Evolutionary conservation across 2,113 vertebrate genomes (phyloP).

Genomic region (Triplophysa siluroides): DNA sequence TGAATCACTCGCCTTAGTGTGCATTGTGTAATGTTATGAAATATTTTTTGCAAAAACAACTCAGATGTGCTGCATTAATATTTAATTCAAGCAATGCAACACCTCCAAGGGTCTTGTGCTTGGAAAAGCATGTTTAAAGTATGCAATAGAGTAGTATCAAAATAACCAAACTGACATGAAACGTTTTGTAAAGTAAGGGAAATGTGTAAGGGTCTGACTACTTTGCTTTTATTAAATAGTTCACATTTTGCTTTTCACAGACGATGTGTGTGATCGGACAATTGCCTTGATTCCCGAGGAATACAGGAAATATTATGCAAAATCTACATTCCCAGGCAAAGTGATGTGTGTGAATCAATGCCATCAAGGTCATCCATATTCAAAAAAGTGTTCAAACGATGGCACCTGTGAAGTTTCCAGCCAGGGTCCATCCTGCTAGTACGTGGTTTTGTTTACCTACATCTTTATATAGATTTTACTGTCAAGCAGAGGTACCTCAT

Average conservation of each 20-base stretch:
- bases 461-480: neutral
- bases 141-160: no score
- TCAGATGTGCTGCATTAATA: no score
- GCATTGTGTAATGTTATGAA: no score
- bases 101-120: no score
- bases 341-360: constrained; percentile 40
- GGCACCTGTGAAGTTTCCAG: constrained; percentile 43
- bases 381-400: constrained; percentile 6
- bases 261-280: neutral
- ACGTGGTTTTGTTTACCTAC: neutral
- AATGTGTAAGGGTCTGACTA: neutral
- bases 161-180: no score
- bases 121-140: no score
- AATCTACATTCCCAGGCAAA: neutral
- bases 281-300: neutral
- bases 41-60: no score
- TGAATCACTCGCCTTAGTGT: no score
- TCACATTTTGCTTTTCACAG: neutral
- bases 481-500: no score
- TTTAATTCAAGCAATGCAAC: no score
- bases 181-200: no score
- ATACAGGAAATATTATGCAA: constrained; percentile 7
- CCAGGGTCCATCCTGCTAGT: constrained; percentile 48
- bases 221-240: neutral
- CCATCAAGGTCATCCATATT: neutral